These are phyloP conservation scores for Helogale parvula DNA, from an alignment of 2,113 vertebrate species.

Conservation along the genomic window DNA sequence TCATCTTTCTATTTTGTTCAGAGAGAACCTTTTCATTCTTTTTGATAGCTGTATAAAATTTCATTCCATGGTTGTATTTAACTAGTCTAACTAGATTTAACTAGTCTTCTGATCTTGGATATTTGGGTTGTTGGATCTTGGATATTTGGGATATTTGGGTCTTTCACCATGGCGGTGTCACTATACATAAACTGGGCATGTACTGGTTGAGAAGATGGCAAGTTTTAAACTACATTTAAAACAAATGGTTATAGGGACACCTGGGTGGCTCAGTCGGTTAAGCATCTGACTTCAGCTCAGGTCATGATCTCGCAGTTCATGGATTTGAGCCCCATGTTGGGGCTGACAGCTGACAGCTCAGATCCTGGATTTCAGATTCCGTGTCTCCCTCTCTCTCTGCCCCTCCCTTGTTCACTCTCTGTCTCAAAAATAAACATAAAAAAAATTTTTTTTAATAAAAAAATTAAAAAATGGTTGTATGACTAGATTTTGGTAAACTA, in stretches of 20 bases:
- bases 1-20: neutral
- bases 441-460: too few species aligned
- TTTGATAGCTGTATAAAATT: neutral
- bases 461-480: neutral
- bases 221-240: neutral
- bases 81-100: neutral
- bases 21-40: neutral
- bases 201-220: neutral
- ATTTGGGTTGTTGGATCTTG: neutral
- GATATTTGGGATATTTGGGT: neutral
- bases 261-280: too few species aligned
- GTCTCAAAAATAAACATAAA: too few species aligned
- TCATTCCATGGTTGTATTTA: neutral
- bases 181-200: neutral
- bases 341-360: too few species aligned
- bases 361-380: too few species aligned
- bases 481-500: conserved; percentile 29
- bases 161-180: neutral
- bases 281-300: too few species aligned
- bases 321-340: too few species aligned
- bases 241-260: neutral
- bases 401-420: too few species aligned
- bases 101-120: neutral
- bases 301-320: too few species aligned
- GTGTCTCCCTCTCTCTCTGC: too few species aligned